A percentile compares a stretch with the other conserved stretches of the same genome.
Evolutionary conservation across 2,113 vertebrate species (phyloP).

Genomic region (Grus americana): DNA sequence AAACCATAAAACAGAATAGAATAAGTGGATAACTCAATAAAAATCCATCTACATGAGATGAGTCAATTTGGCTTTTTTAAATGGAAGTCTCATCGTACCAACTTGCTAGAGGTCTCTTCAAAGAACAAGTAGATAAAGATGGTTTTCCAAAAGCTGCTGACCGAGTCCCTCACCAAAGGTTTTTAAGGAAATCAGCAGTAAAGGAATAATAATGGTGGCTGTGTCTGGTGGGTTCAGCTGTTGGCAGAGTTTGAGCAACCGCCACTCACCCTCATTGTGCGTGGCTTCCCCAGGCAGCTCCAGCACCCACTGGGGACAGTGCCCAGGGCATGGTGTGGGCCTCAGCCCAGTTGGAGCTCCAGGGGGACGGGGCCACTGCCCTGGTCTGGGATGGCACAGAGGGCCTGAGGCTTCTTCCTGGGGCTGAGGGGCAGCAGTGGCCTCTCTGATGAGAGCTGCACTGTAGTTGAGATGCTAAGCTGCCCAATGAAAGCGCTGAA

Average conservation of each 20-base stretch:
- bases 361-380: background rate
- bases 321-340: background rate
- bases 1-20: background rate
- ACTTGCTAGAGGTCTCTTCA: background rate
- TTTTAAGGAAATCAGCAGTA: background rate
- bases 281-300: background rate
- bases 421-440: too few relatives aligned
- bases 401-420: background rate
- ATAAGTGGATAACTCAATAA: background rate
- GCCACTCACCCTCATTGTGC: background rate
- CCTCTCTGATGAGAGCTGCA: background rate
- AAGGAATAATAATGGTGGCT: background rate
- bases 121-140: background rate
- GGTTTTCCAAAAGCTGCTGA: background rate
- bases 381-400: background rate
- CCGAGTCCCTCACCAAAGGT: background rate
- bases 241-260: background rate
- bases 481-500: background rate
- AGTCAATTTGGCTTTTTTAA: background rate
- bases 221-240: background rate
- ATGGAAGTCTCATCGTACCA: background rate
- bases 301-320: background rate
- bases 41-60: background rate
- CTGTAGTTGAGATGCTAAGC: background rate
- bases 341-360: background rate